Conservation (phyloP, 2,797 vertebrate species). For the Pangasius larnaudii region DNA sequence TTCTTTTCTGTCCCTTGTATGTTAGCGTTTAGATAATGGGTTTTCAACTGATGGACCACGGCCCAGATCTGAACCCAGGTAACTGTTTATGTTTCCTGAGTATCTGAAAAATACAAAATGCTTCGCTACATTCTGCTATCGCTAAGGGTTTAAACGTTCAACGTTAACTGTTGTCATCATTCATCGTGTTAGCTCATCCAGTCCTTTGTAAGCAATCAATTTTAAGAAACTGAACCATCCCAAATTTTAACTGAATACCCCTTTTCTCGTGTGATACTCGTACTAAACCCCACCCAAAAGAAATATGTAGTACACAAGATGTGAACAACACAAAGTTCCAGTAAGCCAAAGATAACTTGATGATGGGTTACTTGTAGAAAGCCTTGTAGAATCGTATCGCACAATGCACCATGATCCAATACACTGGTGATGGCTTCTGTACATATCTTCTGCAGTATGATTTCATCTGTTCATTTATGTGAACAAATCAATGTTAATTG, state of each 20-base stretch:
- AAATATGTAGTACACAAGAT: not conserved
- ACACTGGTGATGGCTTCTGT: not conserved
- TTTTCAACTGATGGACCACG: not conserved
- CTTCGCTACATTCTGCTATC: not conserved
- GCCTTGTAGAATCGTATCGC: not conserved
- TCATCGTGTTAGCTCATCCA: not conserved
- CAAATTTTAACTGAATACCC: not conserved
- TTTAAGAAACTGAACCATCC: not conserved
- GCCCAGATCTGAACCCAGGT: not conserved
- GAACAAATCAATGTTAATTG: not conserved
- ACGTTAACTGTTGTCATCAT: not conserved
- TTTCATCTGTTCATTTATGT: not conserved
- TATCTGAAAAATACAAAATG: not conserved
- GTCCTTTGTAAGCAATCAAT: not conserved
- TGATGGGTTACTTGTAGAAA: not conserved
- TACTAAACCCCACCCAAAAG: not conserved
- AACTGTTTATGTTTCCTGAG: not conserved
- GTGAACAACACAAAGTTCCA: not conserved
- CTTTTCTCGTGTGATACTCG: not conserved
- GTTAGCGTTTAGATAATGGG: not conserved
- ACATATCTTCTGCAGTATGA: not conserved
- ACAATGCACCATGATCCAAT: no score
- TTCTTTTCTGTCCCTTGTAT: not conserved
- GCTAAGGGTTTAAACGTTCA: not conserved
- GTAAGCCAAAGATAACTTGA: not conserved